Evolutionary conservation across 2,797 vertebrate species (phyloP).

Genomic region (Scleropages formosus): DNA sequence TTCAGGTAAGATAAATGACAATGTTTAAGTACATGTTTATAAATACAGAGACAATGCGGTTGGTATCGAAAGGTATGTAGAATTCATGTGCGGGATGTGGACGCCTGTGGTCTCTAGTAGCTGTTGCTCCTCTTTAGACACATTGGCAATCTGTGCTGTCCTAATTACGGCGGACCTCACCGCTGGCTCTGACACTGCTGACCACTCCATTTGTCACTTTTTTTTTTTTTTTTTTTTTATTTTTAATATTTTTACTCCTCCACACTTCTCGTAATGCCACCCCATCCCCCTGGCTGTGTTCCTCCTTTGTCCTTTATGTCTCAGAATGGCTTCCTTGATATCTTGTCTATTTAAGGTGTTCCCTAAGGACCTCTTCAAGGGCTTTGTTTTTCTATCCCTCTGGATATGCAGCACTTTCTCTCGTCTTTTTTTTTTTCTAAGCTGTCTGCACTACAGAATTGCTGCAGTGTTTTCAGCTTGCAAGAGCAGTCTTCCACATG

Average conservation of each 20-base stretch:
- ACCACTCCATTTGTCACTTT: neutral
- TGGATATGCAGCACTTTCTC: neutral
- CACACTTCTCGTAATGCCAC: no score
- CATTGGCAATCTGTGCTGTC: neutral
- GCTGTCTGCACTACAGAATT: no score
- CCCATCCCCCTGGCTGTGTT: neutral
- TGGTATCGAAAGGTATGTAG: no score
- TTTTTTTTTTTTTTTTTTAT: neutral
- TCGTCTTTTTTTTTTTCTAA: no score
- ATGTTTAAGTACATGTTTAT: no score
- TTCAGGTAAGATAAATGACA: no score
- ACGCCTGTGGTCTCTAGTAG: neutral
- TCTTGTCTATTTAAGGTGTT: neutral
- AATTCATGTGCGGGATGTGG: no score
- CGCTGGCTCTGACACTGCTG: neutral
- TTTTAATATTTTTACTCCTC: no score
- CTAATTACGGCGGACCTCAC: conserved; percentile 5
- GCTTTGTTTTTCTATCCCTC: neutral
- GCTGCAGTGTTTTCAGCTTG: no score
- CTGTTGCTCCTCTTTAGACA: neutral
- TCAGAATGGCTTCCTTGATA: neutral
- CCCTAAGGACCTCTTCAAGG: neutral
- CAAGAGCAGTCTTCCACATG: no score
- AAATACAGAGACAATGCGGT: no score
- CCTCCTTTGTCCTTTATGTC: neutral